phyloP scores from a whole-genome alignment of 2,888 invertebrate genomes.

The Aphidius colemani region DNA sequence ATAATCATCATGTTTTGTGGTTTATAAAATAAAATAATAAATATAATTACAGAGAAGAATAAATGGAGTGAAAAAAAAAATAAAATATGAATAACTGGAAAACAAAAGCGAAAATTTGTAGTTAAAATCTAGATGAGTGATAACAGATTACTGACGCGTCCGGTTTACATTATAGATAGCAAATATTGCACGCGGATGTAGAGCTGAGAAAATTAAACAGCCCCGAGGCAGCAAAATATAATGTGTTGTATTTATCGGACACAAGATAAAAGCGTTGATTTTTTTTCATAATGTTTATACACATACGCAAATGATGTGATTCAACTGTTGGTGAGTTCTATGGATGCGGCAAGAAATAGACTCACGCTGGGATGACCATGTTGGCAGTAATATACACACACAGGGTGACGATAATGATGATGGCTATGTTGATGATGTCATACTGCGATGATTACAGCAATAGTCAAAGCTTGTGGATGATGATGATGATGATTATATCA shows the following conservation, averaged over 20 bases:
- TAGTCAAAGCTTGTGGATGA: constrained; percentile 22
- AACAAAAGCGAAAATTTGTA: neutral
- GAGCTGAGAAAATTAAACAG: constrained; percentile 33
- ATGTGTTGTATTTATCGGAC: too few species aligned
- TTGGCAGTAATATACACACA: neutral
- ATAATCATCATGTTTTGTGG: neutral
- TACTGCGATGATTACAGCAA: constrained; percentile 32
- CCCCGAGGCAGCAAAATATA: constrained; percentile 20
- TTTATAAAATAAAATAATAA: neutral
- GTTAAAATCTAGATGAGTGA: constrained; percentile 18
- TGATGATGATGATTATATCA: constrained; percentile 34
- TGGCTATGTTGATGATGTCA: constrained; percentile 22
- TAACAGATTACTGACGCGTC: constrained; percentile 44
- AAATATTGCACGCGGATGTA: constrained; percentile 11
- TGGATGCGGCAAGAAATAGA: constrained; percentile 14
- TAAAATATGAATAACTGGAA: neutral
- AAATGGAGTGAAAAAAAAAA: neutral
- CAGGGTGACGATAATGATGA: constrained; percentile 14
- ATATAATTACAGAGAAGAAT: neutral
- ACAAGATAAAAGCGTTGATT: too few species aligned
- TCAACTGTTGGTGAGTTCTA: constrained; percentile 24
- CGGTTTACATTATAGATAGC: constrained; percentile 36
- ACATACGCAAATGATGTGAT: constrained; percentile 30
- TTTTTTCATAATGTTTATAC: too few species aligned
- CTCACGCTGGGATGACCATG: constrained; percentile 25